phyloP scores from a whole-genome alignment of 2,113 vertebrate genomes.

The Gymnocephalus cernua region DNA sequence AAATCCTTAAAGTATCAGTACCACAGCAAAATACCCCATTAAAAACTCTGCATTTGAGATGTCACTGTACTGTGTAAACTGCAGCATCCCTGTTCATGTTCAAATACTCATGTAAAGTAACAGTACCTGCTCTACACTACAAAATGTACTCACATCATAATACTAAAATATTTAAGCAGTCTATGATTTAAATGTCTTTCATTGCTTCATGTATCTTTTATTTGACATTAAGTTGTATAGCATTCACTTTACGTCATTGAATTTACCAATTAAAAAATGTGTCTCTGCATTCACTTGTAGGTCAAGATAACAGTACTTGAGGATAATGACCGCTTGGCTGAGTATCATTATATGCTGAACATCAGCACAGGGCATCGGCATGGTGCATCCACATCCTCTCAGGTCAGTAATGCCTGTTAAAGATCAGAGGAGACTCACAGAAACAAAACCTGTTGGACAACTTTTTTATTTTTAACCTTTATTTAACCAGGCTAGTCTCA shows the following conservation, averaged over 20 bases:
- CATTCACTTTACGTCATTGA: neutral
- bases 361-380: conserved; percentile 92
- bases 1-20: neutral
- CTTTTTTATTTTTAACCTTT: too few species aligned
- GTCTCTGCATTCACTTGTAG: conserved; percentile 66
- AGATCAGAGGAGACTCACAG: neutral
- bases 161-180: neutral
- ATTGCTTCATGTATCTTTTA: neutral
- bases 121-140: neutral
- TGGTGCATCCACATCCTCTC: conserved; percentile 91
- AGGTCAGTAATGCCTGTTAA: conserved; percentile 81
- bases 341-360: conserved; percentile 91
- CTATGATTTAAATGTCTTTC: neutral
- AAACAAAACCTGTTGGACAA: neutral
- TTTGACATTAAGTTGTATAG: neutral
- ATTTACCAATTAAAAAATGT: neutral
- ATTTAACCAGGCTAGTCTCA: too few species aligned
- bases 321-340: conserved; percentile 94
- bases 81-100: neutral
- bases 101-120: neutral
- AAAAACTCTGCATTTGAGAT: neutral
- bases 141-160: neutral
- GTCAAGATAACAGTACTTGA: conserved; percentile 92
- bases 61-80: neutral
- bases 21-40: neutral